Evolutionary conservation across 64 coral and sea anemone genomes (phyloP).

Genomic region (Trachythela sp.): DNA sequence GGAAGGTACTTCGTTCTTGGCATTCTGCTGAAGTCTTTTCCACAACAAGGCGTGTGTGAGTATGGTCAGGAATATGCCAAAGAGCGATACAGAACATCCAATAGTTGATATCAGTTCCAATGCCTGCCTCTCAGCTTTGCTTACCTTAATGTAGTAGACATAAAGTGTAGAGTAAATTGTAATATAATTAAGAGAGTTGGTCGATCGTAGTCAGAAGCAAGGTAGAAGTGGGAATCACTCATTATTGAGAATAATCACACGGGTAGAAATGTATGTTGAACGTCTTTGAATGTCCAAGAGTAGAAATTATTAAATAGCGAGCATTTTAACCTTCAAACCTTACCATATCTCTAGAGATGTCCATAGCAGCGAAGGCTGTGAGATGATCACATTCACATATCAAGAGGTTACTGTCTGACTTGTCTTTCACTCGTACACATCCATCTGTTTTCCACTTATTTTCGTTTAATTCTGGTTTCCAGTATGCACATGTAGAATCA

Average conservation of each 20-base stretch:
- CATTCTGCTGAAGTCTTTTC: background rate
- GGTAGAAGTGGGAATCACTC: too few relatives aligned
- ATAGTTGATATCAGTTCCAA: slow-evolving; percentile 37
- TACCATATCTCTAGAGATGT: background rate
- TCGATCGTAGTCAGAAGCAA: too few relatives aligned
- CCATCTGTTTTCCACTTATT: background rate
- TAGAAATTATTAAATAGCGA: too few relatives aligned
- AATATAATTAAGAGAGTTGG: too few relatives aligned
- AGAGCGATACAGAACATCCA: slow-evolving; percentile 31
- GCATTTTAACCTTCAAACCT: background rate
- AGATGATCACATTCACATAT: slow-evolving; percentile 2
- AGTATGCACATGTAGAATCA: background rate
- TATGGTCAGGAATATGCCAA: slow-evolving; percentile 16
- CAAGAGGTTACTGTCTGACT: background rate
- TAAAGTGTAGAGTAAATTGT: too few relatives aligned
- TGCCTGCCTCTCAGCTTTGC: background rate
- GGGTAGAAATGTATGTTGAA: too few relatives aligned
- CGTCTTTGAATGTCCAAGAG: too few relatives aligned
- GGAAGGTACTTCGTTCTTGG: background rate
- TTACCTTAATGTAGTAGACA: background rate
- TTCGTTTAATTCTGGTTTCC: background rate
- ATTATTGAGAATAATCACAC: too few relatives aligned
- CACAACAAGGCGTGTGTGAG: background rate
- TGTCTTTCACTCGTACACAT: background rate
- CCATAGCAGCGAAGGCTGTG: background rate